Evolutionary conservation across 35 echinoderm and acorn worm genomes (phyloP), one percentile per base, ranked within the genome.

Genomic region (Strongylocentrotus purpuratus): DNA sequence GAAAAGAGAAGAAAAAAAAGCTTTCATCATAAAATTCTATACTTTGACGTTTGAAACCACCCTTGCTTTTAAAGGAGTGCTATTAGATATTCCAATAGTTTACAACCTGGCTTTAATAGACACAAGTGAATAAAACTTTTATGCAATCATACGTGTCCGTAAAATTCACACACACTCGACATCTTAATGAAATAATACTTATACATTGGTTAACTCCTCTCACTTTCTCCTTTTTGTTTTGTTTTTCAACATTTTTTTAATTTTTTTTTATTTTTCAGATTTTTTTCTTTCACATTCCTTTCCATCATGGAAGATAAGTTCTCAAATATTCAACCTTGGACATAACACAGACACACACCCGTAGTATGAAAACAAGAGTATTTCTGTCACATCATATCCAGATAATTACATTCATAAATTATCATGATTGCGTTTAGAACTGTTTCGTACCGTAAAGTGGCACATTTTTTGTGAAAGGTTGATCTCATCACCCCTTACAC

Each of bases 181-280:
- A 48, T 93, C 91, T 93, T 58, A 89, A 58, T 50, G 91, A 93
- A 93, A 93, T 93, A 93, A 93, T 93, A 93, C 91, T 93, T 93
- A 93, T 93, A 93, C 48, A 93, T 31, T 93, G 91, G 91, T 93
- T 93, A 35, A 78, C 65, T 18, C 5, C 50, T 55, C 33, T 86
- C 5, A 8, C 87, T 89, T 35, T 33, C 31, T 89, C 46, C n/a
- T 14, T 7, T 93, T 93, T 93, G 50, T 93, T 35, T 92, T 92
- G 14, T 55, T 50, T 93, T 28, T 58, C 17, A 32, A 13, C 20
- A 31, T 87, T 31, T 87, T n/a, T 31, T 48, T 31, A 13, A 31
- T 48, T 48, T 47, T 93, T 46, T 31, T 93, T 93, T 31, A 4
- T 50, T 89, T 89, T 89, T 89, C 33, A 41, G 7, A 41, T 13